These are phyloP conservation scores for Spodoptera littoralis DNA, from an alignment of 2,888 invertebrate genomes.

Conservation along the genomic window DNA sequence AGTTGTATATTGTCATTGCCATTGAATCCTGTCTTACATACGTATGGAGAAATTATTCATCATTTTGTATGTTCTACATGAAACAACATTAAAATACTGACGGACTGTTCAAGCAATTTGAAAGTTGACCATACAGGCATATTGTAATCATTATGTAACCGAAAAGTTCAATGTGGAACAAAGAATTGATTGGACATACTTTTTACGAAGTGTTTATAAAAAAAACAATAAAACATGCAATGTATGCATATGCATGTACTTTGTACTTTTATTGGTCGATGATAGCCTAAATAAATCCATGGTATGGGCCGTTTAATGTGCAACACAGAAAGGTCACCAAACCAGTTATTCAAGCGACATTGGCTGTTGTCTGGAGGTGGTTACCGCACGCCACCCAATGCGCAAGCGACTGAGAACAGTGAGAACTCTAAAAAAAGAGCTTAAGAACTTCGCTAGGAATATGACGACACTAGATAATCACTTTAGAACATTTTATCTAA, in stretches of 20 bases:
- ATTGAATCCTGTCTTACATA: conserved; percentile 13
- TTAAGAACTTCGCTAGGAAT: conserved; percentile 19
- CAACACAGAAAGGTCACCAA: conserved; percentile 83
- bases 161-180: conserved; percentile 2
- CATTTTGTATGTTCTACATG: conserved; percentile 21
- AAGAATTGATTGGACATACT: conserved; percentile 1
- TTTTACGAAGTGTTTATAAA: too few species aligned
- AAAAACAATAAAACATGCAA: background rate
- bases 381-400: conserved; percentile 56
- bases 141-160: conserved; percentile 3
- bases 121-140: conserved; percentile 12
- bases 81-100: conserved; percentile 18
- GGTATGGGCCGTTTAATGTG: conserved; percentile 69
- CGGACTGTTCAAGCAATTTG: background rate
- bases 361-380: conserved; percentile 57
- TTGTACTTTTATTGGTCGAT: conserved; percentile 41
- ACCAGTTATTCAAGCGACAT: conserved; percentile 82
- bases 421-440: conserved; percentile 12
- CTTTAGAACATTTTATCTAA: background rate
- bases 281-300: conserved; percentile 63
- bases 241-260: background rate
- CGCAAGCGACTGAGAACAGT: conserved; percentile 32
- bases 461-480: background rate
- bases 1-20: conserved; percentile 1
- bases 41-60: conserved; percentile 34